Evolutionary conservation across 2,888 invertebrate species (phyloP), one percentile per base, ranked within the genome.

Genomic region (Hedya salicella): DNA sequence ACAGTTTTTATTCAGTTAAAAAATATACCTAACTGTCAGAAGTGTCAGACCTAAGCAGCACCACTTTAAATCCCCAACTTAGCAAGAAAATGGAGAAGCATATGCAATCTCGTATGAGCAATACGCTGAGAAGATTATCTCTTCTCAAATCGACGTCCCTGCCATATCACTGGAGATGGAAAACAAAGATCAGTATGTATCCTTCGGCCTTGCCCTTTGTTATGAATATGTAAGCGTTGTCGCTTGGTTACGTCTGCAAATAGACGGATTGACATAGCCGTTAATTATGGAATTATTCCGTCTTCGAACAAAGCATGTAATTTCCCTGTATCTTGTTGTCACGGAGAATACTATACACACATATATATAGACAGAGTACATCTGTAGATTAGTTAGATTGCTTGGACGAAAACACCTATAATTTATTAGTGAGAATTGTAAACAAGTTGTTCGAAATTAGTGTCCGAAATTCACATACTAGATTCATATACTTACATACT

Each of bases 121-220:
- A 21, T 17, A 44, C 44, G 30, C 17, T 56, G 13, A 44, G 17
- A 17, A 56, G 30, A 56, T 6, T 25, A 16, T 30, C 44, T 30
- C 1, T 30, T 17, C 42, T 56, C 16, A 56, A 56, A 56, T 30
- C 44, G 2, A 30, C 17, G 17, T 57, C 44, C 17, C 57, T 57
- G 17, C 44, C 44, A 17, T 25, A 17, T 13, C 30, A 30, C 17
- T 57, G 44, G 17, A 44, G 32, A 32, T 16, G 32, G 16, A 52
- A 52, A 52, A 65, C 52, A 44, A 65, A 54, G 46, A 65, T 48
- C 59, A 59, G 44, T 44, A 53, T 32, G 52, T 49, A 52, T 42
- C 16, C 39, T 25, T 17, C 16, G 48, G 40, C 66, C 66, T 66
- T 66, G 65, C 59, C 66, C 66, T 66, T 66, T 60, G 54, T 54